These are phyloP conservation scores for Drosophila pruinosa DNA, from an alignment of 1,140 invertebrate genomes.

Conservation along the genomic window DNA sequence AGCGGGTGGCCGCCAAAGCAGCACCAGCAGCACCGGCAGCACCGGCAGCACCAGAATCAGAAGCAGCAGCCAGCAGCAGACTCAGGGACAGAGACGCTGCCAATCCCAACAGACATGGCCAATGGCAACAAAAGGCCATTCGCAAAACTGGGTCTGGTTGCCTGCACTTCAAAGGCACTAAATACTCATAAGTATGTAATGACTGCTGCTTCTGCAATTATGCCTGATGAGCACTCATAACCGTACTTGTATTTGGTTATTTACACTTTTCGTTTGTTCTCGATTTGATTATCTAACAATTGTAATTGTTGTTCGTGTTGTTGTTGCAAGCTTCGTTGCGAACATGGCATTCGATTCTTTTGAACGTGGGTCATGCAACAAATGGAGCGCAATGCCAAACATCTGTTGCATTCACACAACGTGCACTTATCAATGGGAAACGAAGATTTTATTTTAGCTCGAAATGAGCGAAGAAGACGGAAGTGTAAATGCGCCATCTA, in stretches of 20 bases:
- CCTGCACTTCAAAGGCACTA: conserved; percentile 66
- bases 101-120: too few relatives aligned
- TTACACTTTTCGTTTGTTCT: conserved; percentile 30
- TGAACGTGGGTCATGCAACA: conserved; percentile 57
- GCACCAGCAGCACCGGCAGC: not conserved
- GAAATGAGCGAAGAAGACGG: not conserved
- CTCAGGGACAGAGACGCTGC: not conserved
- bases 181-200: conserved; percentile 3
- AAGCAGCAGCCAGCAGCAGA: not conserved
- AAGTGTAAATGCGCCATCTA: not conserved
- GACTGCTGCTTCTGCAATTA: conserved; percentile 13
- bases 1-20: conserved; percentile 52
- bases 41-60: not conserved
- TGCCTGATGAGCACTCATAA: conserved; percentile 24
- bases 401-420: not conserved
- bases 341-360: conserved; percentile 34
- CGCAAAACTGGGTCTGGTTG: not conserved
- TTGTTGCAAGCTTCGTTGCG: conserved; percentile 34
- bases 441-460: not conserved
- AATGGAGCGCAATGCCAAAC: conserved; percentile 4
- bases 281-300: conserved; percentile 29
- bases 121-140: not conserved
- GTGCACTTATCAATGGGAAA: not conserved
- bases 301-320: not conserved
- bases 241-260: conserved; percentile 15